Conservation (phyloP, 2,113 vertebrate genomes). For the Burhinus oedicnemus region DNA sequence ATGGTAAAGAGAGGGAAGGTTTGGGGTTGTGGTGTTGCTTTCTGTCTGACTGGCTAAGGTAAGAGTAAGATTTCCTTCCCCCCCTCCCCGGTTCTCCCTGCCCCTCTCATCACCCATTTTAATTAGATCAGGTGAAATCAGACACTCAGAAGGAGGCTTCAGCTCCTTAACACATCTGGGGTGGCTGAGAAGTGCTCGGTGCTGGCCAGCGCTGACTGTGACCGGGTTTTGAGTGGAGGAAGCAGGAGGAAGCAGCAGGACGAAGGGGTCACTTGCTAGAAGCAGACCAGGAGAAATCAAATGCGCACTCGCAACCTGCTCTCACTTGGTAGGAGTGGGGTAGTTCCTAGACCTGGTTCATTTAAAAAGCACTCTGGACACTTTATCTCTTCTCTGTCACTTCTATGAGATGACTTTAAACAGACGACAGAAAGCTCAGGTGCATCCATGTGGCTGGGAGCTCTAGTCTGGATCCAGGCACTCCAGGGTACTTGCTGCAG, state of each 20-base stretch:
- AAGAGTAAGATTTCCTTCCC: not conserved
- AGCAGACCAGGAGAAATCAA: not conserved
- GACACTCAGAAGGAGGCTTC: not conserved
- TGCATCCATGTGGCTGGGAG: not conserved
- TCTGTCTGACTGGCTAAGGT: not conserved
- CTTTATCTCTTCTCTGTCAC: not conserved
- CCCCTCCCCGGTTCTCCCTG: not conserved
- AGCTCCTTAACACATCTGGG: not conserved
- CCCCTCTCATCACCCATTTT: not conserved
- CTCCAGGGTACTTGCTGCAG: not conserved
- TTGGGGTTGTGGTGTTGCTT: not conserved
- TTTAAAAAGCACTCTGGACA: not conserved
- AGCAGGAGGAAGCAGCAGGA: not conserved
- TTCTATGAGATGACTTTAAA: not conserved
- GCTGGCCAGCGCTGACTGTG: fast-evolving
- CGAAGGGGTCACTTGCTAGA: not conserved
- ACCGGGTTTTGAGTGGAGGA: not conserved
- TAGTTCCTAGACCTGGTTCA: not conserved
- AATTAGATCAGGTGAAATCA: constrained; percentile 33
- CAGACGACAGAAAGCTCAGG: not conserved
- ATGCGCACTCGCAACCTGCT: not conserved
- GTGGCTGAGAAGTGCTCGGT: not conserved
- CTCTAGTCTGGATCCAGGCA: not conserved
- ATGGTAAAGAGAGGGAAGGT: not conserved
- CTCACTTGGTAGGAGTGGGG: not conserved